Evolutionary conservation across 2,797 vertebrate genomes (phyloP).

Genomic region (Platyrinchus mystaceus): DNA sequence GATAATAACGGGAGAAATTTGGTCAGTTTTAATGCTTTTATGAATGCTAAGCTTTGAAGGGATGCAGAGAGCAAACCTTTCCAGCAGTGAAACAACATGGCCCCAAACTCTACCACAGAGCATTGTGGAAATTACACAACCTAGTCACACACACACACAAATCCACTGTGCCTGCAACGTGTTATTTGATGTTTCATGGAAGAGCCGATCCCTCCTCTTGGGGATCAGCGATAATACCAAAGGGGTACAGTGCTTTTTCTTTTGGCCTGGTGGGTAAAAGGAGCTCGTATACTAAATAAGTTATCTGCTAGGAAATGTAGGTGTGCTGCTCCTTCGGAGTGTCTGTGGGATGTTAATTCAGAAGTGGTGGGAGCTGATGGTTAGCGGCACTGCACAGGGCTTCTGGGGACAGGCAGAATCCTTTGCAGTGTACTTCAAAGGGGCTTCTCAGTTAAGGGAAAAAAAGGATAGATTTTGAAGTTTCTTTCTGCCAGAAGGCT

Average conservation of each 20-base stretch:
- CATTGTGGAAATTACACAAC: background rate
- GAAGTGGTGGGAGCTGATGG: slow-evolving; percentile 54
- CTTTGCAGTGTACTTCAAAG: slow-evolving; percentile 64
- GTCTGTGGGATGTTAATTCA: slow-evolving; percentile 66
- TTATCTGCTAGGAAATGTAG: slow-evolving; percentile 57
- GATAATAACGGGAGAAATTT: background rate
- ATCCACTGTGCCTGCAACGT: slow-evolving; percentile 26
- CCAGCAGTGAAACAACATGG: background rate
- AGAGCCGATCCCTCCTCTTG: slow-evolving; percentile 51
- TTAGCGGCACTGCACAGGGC: slow-evolving; percentile 40
- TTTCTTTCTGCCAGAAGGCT: slow-evolving; percentile 73
- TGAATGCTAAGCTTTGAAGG: background rate
- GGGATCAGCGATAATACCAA: slow-evolving; percentile 59
- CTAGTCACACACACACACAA: slow-evolving; percentile 37
- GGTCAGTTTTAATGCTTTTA: background rate
- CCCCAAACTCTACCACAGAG: background rate
- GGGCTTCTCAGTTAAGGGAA: slow-evolving; percentile 51
- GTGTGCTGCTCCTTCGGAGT: slow-evolving; percentile 27
- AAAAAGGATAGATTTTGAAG: slow-evolving; percentile 70
- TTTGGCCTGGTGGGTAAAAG: slow-evolving; percentile 55
- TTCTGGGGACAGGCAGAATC: slow-evolving; percentile 59
- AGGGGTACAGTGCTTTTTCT: slow-evolving; percentile 47
- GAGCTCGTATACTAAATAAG: slow-evolving; percentile 59
- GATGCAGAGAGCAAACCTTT: background rate
- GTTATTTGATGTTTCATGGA: slow-evolving; percentile 62